Evolutionary conservation across 1,140 invertebrate species (phyloP).

Genomic region (Mactra quadrangularis): DNA sequence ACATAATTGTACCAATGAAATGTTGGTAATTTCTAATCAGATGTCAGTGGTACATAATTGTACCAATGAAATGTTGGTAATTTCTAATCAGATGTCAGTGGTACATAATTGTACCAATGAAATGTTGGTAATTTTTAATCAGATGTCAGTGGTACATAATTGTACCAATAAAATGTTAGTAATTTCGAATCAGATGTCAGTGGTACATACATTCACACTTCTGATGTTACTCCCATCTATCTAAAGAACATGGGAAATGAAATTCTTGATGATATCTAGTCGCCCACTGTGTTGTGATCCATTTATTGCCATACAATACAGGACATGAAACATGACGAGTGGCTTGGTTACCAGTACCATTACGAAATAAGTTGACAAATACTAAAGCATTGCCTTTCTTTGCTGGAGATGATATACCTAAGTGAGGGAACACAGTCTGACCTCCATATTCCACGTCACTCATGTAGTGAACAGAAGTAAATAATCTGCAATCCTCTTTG

Average conservation of each 20-base stretch:
- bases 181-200: too few species aligned
- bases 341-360: neutral
- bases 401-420: neutral
- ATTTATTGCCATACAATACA: conserved; percentile 10
- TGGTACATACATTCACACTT: too few species aligned
- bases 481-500: neutral
- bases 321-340: conserved; percentile 13
- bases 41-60: too few species aligned
- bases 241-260: neutral
- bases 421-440: neutral
- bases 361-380: conserved; percentile 9
- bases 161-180: too few species aligned
- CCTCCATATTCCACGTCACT: neutral
- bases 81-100: too few species aligned
- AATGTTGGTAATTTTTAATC: too few species aligned
- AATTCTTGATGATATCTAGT: neutral
- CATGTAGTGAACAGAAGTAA: neutral
- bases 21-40: too few species aligned
- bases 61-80: too few species aligned
- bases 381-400: conserved; percentile 15
- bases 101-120: too few species aligned
- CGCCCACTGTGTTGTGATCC: conserved; percentile 3
- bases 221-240: neutral
- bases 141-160: too few species aligned
- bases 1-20: too few species aligned